A percentile compares a stretch with the other conserved stretches of the same genome.
Evolutionary conservation across 2,113 vertebrate species (phyloP).

Genomic region (Zosterops lateralis): DNA sequence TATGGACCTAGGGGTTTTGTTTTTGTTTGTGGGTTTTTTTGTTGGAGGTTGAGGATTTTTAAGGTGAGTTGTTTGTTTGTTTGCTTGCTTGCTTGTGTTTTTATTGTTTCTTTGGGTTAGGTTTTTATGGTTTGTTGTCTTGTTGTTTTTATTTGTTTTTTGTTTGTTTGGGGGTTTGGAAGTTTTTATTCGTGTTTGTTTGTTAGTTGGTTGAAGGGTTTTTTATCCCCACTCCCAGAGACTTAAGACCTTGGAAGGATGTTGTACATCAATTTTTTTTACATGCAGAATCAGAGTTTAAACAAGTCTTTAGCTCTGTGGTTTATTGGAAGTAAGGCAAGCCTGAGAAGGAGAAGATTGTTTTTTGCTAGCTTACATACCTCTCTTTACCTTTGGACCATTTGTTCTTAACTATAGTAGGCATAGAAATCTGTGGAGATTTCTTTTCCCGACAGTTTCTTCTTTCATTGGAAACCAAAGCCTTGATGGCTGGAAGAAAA

Average conservation of each 20-base stretch:
- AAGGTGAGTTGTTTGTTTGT: background rate
- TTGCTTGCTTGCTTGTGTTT: background rate
- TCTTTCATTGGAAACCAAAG: background rate
- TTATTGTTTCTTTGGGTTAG: background rate
- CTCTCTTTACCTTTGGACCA: background rate
- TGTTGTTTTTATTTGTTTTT: background rate
- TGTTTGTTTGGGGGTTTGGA: background rate
- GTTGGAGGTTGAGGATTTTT: background rate
- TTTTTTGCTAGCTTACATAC: background rate
- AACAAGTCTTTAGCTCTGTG: background rate
- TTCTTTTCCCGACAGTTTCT: background rate
- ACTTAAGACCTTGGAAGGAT: background rate
- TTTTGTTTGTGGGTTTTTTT: background rate
- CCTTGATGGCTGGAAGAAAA: background rate
- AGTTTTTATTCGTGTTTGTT: no score
- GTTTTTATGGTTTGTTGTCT: background rate
- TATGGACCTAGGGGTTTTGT: background rate
- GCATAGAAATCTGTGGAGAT: background rate
- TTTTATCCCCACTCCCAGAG: rapidly evolving
- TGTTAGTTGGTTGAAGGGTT: background rate
- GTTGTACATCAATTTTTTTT: background rate
- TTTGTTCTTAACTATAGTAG: background rate
- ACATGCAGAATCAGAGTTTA: background rate
- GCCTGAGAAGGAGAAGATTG: background rate
- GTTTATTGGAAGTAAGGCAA: background rate